phyloP scores from a whole-genome alignment of 2,888 invertebrate species.

The Xestobium rufovillosum region DNA sequence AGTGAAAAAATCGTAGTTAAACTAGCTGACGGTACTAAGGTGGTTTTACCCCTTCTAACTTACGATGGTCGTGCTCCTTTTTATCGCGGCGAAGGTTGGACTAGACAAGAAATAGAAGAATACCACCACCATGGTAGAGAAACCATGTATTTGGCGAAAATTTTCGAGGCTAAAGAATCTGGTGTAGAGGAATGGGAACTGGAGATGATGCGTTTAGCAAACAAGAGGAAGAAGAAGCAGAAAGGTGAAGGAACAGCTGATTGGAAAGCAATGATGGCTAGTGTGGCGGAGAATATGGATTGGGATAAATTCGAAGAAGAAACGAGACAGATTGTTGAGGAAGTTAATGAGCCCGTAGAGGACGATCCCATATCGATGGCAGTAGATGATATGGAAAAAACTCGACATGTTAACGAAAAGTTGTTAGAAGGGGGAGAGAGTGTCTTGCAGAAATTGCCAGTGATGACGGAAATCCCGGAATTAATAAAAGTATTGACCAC shows the following conservation, averaged over 20 bases:
- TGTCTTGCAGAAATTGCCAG: constrained; percentile 52
- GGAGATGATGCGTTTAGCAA: constrained; percentile 38
- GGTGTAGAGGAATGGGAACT: constrained; percentile 39
- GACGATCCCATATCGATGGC: constrained; percentile 45
- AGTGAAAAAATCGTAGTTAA: constrained; percentile 65
- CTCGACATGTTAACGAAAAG: constrained; percentile 54
- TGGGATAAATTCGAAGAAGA: constrained; percentile 41
- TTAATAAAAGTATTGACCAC: constrained; percentile 54
- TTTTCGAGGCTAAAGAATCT: constrained; percentile 45
- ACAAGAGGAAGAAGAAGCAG: constrained; percentile 35
- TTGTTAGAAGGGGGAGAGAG: constrained; percentile 47
- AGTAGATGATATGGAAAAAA: constrained; percentile 50
- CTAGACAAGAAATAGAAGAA: constrained; percentile 51
- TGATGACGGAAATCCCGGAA: constrained; percentile 55
- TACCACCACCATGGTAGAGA: constrained; percentile 39
- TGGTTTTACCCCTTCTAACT: constrained; percentile 52
- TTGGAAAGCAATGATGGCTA: constrained; percentile 38
- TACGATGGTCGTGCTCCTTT: constrained; percentile 44
- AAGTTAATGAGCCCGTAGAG: constrained; percentile 35
- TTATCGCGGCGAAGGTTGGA: constrained; percentile 66
- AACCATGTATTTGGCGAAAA: constrained; percentile 52
- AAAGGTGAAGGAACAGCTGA: constrained; percentile 36
- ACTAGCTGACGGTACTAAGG: constrained; percentile 60
- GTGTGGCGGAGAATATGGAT: constrained; percentile 34
- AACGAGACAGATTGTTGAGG: constrained; percentile 36